Conservation (phyloP, 2,113 vertebrate species). For the Sinocyclocheilus anshuiensis region DNA sequence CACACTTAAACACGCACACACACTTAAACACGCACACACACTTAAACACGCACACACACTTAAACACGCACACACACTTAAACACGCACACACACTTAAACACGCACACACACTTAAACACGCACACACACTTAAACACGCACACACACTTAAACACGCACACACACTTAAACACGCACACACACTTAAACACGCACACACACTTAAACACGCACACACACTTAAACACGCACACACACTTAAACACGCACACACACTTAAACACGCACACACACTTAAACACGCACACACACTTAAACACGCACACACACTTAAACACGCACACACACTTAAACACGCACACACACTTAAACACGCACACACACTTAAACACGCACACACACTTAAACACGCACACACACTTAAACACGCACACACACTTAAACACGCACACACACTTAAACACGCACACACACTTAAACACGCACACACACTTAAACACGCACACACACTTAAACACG, state of each 20-base stretch:
- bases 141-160: too few species aligned
- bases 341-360: neutral
- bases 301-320: too few species aligned
- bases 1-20: neutral
- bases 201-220: neutral
- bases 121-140: neutral
- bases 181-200: neutral
- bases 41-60: neutral
- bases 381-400: too few species aligned
- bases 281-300: neutral
- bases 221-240: neutral
- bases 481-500: too few species aligned
- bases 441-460: too few species aligned
- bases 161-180: neutral
- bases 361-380: too few species aligned
- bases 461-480: too few species aligned
- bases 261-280: neutral
- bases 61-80: neutral
- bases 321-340: neutral
- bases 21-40: neutral
- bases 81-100: too few species aligned
- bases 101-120: neutral
- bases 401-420: too few species aligned
- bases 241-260: too few species aligned
- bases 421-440: too few species aligned